Percentiles rank a stretch among this genome's conserved stretches.
Conservation (phyloP, 1,140 invertebrate species). For the Belonocnema kinseyi region DNA sequence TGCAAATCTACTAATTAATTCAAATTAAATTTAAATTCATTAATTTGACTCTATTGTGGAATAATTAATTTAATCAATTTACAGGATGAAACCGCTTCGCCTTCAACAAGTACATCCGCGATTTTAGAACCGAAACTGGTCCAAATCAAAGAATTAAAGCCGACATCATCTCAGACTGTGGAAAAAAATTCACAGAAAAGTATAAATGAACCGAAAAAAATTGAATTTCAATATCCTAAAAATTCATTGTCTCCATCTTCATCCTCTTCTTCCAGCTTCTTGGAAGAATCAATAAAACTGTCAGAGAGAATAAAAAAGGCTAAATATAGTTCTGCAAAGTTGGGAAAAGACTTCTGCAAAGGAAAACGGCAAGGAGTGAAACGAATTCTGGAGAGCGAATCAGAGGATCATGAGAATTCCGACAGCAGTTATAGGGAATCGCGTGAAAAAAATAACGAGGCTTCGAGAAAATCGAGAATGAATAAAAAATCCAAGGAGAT, state of each 20-base stretch:
- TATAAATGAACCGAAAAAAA: background rate
- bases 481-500: conserved; percentile 83
- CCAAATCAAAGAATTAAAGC: background rate
- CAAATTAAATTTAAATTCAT: no score
- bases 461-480: conserved; percentile 82
- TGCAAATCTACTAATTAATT: no score
- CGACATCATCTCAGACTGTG: no score
- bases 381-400: conserved; percentile 55
- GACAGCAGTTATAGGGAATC: conserved; percentile 78
- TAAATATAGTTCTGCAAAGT: conserved; percentile 18
- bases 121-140: background rate
- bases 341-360: background rate
- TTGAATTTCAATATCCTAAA: background rate
- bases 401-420: conserved; percentile 57
- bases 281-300: background rate
- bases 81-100: background rate
- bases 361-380: conserved; percentile 44
- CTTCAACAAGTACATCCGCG: background rate
- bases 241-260: conserved; percentile 40
- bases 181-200: no score
- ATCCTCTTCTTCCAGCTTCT: conserved; percentile 11
- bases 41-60: no score
- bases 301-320: conserved; percentile 24
- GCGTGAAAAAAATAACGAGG: conserved; percentile 86
- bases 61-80: no score